phyloP scores from a whole-genome alignment of 1,140 invertebrate species.

The Sminthurides bifidus region DNA sequence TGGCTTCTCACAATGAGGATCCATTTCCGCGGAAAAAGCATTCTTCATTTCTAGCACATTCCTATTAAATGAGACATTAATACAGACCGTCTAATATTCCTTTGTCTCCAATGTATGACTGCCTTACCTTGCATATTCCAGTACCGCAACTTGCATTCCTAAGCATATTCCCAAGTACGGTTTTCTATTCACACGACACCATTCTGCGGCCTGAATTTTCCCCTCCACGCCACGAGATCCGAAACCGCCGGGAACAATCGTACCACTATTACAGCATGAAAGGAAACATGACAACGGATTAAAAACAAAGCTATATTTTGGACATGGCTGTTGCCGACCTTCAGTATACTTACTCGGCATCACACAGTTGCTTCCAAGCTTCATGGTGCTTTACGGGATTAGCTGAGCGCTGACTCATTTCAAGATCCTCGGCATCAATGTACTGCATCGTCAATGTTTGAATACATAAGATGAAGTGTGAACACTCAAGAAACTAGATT shows the following conservation, averaged over 20 bases:
- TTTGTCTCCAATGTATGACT: not conserved
- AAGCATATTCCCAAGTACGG: conserved; percentile 94
- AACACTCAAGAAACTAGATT: no score
- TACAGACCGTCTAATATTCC: not conserved
- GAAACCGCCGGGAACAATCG: conserved; percentile 95
- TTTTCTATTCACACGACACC: conserved; percentile 77
- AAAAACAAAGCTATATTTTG: not conserved
- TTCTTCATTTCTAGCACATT: conserved; percentile 65
- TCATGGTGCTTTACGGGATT: conserved; percentile 79
- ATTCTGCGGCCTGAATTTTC: conserved; percentile 85
- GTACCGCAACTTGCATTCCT: conserved; percentile 90
- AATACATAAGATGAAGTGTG: conserved; percentile 7
- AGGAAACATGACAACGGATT: not conserved
- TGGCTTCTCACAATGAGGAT: conserved; percentile 52
- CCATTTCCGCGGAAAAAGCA: conserved; percentile 81
- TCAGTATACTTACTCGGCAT: conserved; percentile 58
- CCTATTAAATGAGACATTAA: conserved; percentile 36
- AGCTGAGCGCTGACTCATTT: conserved; percentile 53
- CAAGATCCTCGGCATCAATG: conserved; percentile 54
- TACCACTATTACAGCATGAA: conserved; percentile 49
- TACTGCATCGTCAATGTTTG: conserved; percentile 53
- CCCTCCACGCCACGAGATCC: conserved; percentile 91
- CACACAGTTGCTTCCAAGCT: conserved; percentile 84
- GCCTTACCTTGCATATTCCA: conserved; percentile 71
- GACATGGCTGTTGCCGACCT: not conserved